These are phyloP conservation scores for Lepilemur ruficaudatus DNA, from an alignment of 2,797 vertebrate genomes.

Conservation along the genomic window DNA sequence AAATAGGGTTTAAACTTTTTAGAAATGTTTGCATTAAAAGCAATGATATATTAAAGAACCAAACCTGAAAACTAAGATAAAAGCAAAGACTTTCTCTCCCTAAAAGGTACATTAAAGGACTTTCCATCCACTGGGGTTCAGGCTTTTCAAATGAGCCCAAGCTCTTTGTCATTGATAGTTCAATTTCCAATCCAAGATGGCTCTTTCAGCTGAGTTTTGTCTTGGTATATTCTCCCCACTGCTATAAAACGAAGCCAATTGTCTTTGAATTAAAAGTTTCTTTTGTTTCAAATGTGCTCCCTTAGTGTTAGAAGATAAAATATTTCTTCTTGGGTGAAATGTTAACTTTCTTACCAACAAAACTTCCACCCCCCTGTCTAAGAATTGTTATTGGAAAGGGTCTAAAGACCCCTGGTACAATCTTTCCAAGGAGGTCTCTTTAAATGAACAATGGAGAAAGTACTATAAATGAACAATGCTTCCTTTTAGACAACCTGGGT, in stretches of 20 bases:
- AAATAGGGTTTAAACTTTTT: slow-evolving; percentile 37
- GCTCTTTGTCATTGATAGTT: not conserved
- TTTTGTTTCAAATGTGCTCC: not conserved
- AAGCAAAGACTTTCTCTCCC: slow-evolving; percentile 29
- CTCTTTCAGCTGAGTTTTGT: not conserved
- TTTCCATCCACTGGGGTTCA: not conserved
- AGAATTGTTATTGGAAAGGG: slow-evolving; percentile 32
- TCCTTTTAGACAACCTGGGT: slow-evolving; percentile 61
- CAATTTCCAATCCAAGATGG: not conserved
- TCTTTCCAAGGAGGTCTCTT: slow-evolving; percentile 21
- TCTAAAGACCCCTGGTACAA: not conserved
- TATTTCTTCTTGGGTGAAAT: slow-evolving; percentile 12
- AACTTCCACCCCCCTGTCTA: not conserved
- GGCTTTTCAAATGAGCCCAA: not conserved
- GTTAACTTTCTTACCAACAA: not conserved
- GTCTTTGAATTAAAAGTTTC: slow-evolving; percentile 16
- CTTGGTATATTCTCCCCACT: not conserved
- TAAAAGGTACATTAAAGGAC: slow-evolving; percentile 23
- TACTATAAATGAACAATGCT: not conserved
- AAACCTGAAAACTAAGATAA: slow-evolving; percentile 48
- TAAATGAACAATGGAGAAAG: not conserved
- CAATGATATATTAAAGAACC: slow-evolving; percentile 50
- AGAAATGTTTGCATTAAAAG: slow-evolving; percentile 57
- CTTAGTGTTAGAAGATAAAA: slow-evolving; percentile 3
- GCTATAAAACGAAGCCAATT: not conserved